Evolutionary conservation across 2,888 invertebrate species (phyloP), one percentile per base, ranked within the genome.

Genomic region (Xylophagus ater): DNA sequence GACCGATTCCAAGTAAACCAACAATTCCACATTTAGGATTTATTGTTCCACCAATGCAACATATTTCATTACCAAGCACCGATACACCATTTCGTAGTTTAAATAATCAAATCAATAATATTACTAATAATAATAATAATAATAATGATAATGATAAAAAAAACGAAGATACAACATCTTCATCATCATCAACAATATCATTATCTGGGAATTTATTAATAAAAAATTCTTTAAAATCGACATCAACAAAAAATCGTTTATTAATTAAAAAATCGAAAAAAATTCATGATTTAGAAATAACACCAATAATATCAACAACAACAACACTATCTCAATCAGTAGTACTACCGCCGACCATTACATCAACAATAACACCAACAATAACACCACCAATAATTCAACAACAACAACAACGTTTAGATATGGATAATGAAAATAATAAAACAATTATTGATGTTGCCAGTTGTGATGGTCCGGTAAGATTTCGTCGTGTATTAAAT

Each of bases 381-480:
- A 17, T 3, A 30, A 25, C 21, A 19, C 30, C 31, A 37, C n/a
- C 37, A 21, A 8, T 18, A 43, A 34, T 6, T 23, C 13, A 24
- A 19, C 7, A 38, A 19, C 8, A 41, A 37, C 20, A 34, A 9
- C 13, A 40, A 37, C 35, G 38, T 17, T 32, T 44, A 41, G 40
- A 39, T 32, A n/a, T 40, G 31, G 36, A 45, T 13, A 41, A 40
- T 23, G 47, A 44, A 13, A 51, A 54, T 46, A 59, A 62, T 20
- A 75, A 73, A 56, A 76, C 82, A 1, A 77, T 88, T 2, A 66
- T 86, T 43, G 89, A 90, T 61, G 74, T 89, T n/a, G 90, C 89
- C 1, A 87, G 83, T 46, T 90, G 90, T 62, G 90, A 90, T 61
- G 90, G 90, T 0, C 90, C 90, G 0, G 88, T 90, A 1, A 72